Conservation (phyloP, 2,888 invertebrate genomes). For the Microplitis manilae region DNA sequence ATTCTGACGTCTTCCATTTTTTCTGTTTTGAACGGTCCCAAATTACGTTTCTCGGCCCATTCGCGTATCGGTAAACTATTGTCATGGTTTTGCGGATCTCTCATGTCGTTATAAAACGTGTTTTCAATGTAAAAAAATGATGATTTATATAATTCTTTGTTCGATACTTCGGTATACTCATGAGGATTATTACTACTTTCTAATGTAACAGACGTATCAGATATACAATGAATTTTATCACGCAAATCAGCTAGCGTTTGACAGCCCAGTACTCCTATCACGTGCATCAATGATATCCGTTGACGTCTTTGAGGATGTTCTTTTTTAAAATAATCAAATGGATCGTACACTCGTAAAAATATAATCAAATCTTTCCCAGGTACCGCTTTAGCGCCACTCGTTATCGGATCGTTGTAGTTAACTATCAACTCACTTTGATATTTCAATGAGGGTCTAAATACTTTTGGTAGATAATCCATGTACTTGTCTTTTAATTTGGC, state of each 20-base stretch:
- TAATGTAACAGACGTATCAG: conserved; percentile 77
- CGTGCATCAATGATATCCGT: conserved; percentile 66
- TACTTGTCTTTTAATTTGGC: conserved; percentile 51
- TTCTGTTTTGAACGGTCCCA: conserved; percentile 73
- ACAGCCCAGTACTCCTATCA: conserved; percentile 78
- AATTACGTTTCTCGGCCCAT: conserved; percentile 75
- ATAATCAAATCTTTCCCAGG: conserved; percentile 71
- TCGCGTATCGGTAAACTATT: conserved; percentile 78
- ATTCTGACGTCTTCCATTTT: conserved; percentile 74
- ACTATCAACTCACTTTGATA: conserved; percentile 61
- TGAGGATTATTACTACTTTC: conserved; percentile 76
- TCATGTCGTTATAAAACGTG: conserved; percentile 84
- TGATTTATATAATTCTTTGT: conserved; percentile 76
- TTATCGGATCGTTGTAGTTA: conserved; percentile 46
- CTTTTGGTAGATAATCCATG: conserved; percentile 46
- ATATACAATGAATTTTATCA: conserved; percentile 82
- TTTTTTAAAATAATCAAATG: conserved; percentile 62
- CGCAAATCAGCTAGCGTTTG: conserved; percentile 81
- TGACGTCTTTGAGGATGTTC: conserved; percentile 43
- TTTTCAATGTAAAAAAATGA: conserved; percentile 85
- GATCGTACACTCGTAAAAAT: conserved; percentile 73
- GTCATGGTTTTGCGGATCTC: conserved; percentile 76
- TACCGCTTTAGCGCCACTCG: conserved; percentile 33
- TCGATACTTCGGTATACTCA: neutral
- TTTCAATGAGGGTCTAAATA: conserved; percentile 49